A percentile compares a stretch with the other conserved stretches of the same genome.
Conservation (phyloP, 2,888 invertebrate genomes). For the Conomelus anceps region DNA sequence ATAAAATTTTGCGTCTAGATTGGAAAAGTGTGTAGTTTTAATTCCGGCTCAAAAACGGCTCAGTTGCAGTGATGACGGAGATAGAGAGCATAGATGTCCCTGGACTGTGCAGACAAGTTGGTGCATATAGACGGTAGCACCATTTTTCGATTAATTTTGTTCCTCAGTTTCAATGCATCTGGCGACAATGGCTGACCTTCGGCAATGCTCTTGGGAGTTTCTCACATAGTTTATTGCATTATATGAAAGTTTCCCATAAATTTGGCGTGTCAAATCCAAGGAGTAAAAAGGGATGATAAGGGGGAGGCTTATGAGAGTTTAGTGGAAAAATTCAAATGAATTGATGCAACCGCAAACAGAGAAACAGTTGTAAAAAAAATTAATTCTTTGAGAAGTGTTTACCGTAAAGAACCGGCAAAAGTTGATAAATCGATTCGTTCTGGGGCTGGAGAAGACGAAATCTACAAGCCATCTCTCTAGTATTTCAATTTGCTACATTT, state of each 20-base stretch:
- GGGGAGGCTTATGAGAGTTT: constrained; percentile 22
- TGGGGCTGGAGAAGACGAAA: constrained; percentile 28
- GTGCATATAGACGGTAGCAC: constrained; percentile 3
- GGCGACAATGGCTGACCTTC: background rate
- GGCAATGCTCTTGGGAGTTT: constrained; percentile 26
- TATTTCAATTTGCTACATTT: constrained; percentile 26
- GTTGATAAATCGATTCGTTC: constrained; percentile 27
- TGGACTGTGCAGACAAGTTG: constrained; percentile 11
- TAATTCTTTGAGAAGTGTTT: constrained; percentile 31
- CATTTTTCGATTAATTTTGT: constrained; percentile 19
- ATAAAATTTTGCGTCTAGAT: constrained; percentile 17
- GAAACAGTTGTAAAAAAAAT: constrained; percentile 32
- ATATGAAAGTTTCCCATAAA: constrained; percentile 32
- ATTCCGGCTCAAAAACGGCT: background rate
- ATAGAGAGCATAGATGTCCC: constrained; percentile 3
- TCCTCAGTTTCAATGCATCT: constrained; percentile 5
- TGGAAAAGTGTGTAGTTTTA: constrained; percentile 14
- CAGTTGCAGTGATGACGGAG: constrained; percentile 1
- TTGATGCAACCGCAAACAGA: constrained; percentile 19
- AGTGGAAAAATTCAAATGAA: constrained; percentile 24
- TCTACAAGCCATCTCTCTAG: constrained; percentile 27
- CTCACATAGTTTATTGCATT: constrained; percentile 32
- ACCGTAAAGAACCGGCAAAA: constrained; percentile 31
- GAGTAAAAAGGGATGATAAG: constrained; percentile 33
- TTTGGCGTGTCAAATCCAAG: constrained; percentile 34